phyloP scores from a whole-genome alignment of 2,113 vertebrate genomes.

The Pogonocichla stellata region DNA sequence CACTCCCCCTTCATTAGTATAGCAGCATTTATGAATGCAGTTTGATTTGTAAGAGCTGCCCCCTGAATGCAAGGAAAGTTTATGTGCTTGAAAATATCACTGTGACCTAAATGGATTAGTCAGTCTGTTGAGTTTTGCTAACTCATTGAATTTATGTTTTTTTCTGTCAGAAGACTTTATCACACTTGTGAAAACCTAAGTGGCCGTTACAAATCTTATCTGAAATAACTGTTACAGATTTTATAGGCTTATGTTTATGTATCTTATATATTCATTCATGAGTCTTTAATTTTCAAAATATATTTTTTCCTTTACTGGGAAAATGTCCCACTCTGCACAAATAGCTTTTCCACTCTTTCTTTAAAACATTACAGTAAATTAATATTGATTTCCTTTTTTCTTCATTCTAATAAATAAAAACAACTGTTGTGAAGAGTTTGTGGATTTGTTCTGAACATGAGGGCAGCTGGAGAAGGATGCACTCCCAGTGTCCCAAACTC shows the following conservation, averaged over 20 bases:
- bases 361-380: conserved; percentile 30
- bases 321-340: conserved; percentile 65
- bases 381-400: not conserved
- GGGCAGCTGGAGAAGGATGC: not conserved
- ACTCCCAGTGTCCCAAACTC: not conserved
- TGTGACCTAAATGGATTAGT: not conserved
- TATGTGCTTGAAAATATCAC: not conserved
- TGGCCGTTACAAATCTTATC: not conserved
- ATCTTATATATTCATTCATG: conserved; percentile 60
- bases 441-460: not conserved
- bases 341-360: conserved; percentile 39
- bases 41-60: not conserved
- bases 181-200: not conserved
- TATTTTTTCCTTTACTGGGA: conserved; percentile 51
- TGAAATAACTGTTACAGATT: not conserved
- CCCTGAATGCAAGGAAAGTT: not conserved
- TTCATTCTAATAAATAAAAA: not conserved
- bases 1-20: not conserved
- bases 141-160: not conserved
- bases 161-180: not conserved
- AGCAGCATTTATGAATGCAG: not conserved
- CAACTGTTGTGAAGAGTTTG: not conserved
- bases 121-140: not conserved
- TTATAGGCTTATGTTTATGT: not conserved
- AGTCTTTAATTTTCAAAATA: conserved; percentile 70